A percentile compares a stretch with the other conserved stretches of the same genome.
Evolutionary conservation across 2,113 vertebrate species (phyloP).

Genomic region (Plecturocebus donacophilus): DNA sequence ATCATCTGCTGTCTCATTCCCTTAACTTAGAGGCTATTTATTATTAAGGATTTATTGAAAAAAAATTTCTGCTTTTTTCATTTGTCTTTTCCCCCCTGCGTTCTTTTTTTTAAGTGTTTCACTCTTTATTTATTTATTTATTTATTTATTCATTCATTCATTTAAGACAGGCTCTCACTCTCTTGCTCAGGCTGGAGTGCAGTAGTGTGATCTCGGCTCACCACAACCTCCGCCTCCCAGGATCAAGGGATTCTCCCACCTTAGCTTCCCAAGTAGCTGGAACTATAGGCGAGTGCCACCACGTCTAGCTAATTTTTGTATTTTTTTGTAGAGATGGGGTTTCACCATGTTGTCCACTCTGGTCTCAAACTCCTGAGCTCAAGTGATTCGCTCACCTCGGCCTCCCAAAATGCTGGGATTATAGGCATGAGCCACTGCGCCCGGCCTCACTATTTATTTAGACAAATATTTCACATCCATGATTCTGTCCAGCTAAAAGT

Average conservation of each 20-base stretch:
- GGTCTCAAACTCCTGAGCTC: not conserved
- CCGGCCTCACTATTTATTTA: too few species aligned
- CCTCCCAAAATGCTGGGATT: not conserved
- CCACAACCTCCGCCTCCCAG: too few species aligned
- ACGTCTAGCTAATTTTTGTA: not conserved
- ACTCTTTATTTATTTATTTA: not conserved
- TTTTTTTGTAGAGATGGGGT: not conserved
- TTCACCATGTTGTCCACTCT: not conserved
- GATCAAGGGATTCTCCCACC: not conserved
- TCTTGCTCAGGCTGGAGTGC: not conserved
- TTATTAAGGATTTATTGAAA: not conserved
- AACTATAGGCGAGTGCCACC: too few species aligned
- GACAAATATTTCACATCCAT: too few species aligned
- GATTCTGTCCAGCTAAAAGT: too few species aligned
- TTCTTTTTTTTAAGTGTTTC: not conserved
- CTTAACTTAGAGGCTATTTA: not conserved
- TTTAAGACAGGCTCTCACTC: not conserved
- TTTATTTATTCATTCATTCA: not conserved
- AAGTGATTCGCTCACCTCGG: not conserved
- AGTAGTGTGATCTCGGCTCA: not conserved
- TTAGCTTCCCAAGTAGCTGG: not conserved
- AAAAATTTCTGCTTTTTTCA: not conserved
- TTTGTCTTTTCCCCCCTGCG: not conserved
- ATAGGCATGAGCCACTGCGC: not conserved
- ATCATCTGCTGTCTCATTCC: fast-evolving